These are phyloP conservation scores for Oikopleura vanhoeffeni DNA, from an alignment of 23 tunicate species.

Conservation along the genomic window DNA sequence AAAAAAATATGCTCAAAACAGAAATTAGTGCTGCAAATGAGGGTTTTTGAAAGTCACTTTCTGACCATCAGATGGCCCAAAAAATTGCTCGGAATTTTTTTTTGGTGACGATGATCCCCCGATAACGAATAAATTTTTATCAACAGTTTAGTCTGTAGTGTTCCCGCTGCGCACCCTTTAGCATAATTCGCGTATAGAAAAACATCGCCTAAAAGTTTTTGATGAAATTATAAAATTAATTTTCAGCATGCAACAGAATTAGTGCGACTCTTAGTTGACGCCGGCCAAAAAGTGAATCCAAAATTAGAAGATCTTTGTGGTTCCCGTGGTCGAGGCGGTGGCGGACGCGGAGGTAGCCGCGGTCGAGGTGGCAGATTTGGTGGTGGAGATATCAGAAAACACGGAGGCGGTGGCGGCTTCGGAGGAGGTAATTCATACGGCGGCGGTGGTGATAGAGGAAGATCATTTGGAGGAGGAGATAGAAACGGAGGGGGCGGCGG, in stretches of 20 bases:
- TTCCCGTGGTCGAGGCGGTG: slow-evolving; percentile 35
- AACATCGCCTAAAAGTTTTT: neutral
- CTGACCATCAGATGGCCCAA: no score
- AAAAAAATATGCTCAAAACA: no score
- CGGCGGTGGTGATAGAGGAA: neutral
- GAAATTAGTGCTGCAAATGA: no score
- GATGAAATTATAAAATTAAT: slow-evolving; percentile 20
- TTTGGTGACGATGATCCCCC: no score
- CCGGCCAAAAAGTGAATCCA: slow-evolving; percentile 68
- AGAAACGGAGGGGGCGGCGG: neutral
- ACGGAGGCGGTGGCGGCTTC: neutral
- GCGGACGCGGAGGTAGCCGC: neutral
- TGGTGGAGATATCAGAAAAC: neutral
- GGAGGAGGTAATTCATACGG: neutral
- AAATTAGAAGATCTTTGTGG: slow-evolving; percentile 22
- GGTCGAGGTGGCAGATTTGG: neutral
- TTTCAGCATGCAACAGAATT: slow-evolving; percentile 38
- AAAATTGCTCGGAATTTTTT: no score
- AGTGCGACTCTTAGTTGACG: slow-evolving; percentile 42
- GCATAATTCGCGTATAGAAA: no score
- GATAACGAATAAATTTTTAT: neutral
- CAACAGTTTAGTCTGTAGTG: no score
- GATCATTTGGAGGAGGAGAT: neutral
- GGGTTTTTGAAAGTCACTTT: no score
- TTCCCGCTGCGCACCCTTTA: no score